Percentiles rank a stretch among this genome's conserved stretches.
phyloP scores from a whole-genome alignment of 2,113 vertebrate species.

The Gymnarchus niloticus region DNA sequence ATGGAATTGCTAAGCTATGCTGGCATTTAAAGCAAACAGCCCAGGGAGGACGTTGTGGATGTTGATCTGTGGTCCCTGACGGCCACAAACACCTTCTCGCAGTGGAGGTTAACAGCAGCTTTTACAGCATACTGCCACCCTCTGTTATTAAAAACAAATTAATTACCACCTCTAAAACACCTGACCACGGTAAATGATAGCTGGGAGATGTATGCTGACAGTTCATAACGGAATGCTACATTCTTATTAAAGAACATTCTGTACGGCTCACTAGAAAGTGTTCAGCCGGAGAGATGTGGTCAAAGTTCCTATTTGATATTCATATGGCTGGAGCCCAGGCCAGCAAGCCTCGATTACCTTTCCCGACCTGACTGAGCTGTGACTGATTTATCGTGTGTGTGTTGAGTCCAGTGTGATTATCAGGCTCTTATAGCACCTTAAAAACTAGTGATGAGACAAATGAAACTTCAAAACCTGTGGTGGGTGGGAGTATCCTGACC shows the following conservation, averaged over 20 bases:
- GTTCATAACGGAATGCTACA: background rate
- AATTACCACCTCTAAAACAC: background rate
- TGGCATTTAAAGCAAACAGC: background rate
- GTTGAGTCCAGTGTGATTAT: background rate
- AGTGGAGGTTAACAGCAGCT: background rate
- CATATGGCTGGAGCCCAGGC: background rate
- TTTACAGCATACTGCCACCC: background rate
- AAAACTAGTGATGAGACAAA: no score
- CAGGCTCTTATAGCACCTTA: background rate
- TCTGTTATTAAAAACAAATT: background rate
- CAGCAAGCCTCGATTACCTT: background rate
- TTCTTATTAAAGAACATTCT: background rate
- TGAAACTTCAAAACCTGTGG: no score
- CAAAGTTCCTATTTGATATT: slow-evolving; percentile 1
- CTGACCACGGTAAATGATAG: background rate
- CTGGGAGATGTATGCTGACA: background rate
- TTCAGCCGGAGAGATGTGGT: background rate
- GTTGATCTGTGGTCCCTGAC: background rate
- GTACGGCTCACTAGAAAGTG: background rate
- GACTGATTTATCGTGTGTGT: background rate
- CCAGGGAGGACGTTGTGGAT: background rate
- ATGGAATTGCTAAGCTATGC: background rate
- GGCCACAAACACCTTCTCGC: background rate
- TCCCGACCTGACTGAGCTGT: background rate
- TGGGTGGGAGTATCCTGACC: no score